Conservation (phyloP, 2,113 vertebrate genomes). For the Chionodraco myersi region DNA sequence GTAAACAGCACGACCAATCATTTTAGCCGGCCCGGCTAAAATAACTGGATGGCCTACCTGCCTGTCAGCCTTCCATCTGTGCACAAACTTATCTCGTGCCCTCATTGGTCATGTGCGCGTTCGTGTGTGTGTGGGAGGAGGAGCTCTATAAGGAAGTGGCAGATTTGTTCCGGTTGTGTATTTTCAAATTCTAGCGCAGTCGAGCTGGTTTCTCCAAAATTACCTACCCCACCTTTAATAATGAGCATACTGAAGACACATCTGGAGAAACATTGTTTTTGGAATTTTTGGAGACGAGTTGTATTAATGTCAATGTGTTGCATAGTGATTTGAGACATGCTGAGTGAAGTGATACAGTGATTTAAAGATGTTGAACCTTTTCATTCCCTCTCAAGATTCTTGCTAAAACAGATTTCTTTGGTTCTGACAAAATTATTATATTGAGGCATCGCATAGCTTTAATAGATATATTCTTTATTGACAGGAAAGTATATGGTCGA, state of each 20-base stretch:
- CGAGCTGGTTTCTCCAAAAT: too few species aligned
- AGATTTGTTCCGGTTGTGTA: too few species aligned
- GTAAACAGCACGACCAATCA: too few species aligned
- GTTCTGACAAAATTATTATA: background rate
- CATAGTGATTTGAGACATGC: background rate
- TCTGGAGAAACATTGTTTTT: conserved; percentile 3
- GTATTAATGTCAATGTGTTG: conserved; percentile 15
- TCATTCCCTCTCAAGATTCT: background rate
- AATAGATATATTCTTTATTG: background rate
- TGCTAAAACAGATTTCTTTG: background rate
- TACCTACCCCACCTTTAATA: too few species aligned
- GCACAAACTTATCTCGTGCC: too few species aligned
- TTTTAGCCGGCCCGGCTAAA: too few species aligned
- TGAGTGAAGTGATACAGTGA: background rate
- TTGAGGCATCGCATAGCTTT: background rate
- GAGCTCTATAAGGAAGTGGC: too few species aligned
- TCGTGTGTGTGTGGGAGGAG: too few species aligned
- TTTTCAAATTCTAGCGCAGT: too few species aligned
- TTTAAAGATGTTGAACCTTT: background rate
- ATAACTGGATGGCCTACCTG: too few species aligned
- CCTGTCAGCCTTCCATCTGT: too few species aligned
- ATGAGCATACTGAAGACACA: background rate
- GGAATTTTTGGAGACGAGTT: background rate
- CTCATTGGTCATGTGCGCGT: too few species aligned
- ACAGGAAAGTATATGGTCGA: background rate